phyloP scores from a whole-genome alignment of 1,140 invertebrate species.

The Gerris buenoi region DNA sequence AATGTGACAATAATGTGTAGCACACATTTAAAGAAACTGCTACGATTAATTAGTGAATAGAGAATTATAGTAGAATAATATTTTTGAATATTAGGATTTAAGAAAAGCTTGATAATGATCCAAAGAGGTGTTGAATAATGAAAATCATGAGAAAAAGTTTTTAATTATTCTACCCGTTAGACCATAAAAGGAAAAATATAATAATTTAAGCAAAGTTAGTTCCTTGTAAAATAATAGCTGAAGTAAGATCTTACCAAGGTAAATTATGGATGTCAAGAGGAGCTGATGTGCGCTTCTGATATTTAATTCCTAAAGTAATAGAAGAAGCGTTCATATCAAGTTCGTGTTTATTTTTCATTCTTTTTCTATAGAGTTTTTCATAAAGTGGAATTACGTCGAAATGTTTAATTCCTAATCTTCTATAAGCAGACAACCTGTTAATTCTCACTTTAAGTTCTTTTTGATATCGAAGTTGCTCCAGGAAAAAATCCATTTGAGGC shows the following conservation, averaged over 20 bases:
- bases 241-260: constrained; percentile 43
- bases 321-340: constrained; percentile 17
- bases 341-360: constrained; percentile 40
- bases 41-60: too few relatives aligned
- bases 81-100: too few relatives aligned
- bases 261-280: constrained; percentile 60
- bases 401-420: constrained; percentile 51
- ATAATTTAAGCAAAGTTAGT: too few relatives aligned
- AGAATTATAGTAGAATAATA: too few relatives aligned
- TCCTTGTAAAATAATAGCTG: too few relatives aligned
- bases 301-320: neutral
- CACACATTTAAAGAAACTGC: too few relatives aligned
- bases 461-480: constrained; percentile 56
- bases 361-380: constrained; percentile 42
- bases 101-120: too few relatives aligned
- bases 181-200: too few relatives aligned
- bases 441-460: constrained; percentile 41
- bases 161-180: too few relatives aligned
- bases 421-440: constrained; percentile 41
- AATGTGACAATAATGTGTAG: too few relatives aligned
- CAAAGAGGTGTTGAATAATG: too few relatives aligned
- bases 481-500: constrained; percentile 55
- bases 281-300: constrained; percentile 32
- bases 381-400: constrained; percentile 50
- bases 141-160: too few relatives aligned